These are phyloP conservation scores for Ephestia elutella DNA, from an alignment of 1,140 invertebrate genomes.

Conservation along the genomic window DNA sequence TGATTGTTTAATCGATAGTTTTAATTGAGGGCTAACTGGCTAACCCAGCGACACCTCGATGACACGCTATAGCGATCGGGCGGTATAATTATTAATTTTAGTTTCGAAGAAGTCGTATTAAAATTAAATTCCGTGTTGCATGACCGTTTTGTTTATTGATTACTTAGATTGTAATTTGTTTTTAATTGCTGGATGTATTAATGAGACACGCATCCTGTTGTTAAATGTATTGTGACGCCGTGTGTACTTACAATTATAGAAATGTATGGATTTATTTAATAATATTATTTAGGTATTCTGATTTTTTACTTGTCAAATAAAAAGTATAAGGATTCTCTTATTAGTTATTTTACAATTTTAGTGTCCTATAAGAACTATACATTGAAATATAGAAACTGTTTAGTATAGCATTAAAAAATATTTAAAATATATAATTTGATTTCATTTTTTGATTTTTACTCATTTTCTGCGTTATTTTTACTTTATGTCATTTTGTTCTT, in stretches of 20 bases:
- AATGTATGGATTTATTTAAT: background rate
- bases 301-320: no score
- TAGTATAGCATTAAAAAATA: no score
- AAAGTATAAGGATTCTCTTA: no score
- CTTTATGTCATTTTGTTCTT: no score
- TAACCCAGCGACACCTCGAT: conserved; percentile 58
- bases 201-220: conserved; percentile 1
- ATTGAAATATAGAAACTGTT: no score
- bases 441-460: no score
- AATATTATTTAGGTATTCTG: no score
- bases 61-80: conserved; percentile 57
- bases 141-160: conserved; percentile 9
- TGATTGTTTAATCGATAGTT: conserved; percentile 68
- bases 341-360: background rate
- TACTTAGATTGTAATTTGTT: background rate
- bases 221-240: background rate
- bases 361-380: no score
- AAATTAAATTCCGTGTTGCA: conserved; percentile 41
- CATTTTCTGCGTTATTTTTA: no score
- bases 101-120: conserved; percentile 52
- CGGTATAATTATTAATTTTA: conserved; percentile 65
- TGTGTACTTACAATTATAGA: background rate
- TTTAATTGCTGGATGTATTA: background rate
- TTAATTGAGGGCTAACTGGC: conserved; percentile 68
- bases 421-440: no score